These are phyloP conservation scores for Garrulus glandarius DNA, from an alignment of 2,797 vertebrate genomes.

Conservation along the genomic window DNA sequence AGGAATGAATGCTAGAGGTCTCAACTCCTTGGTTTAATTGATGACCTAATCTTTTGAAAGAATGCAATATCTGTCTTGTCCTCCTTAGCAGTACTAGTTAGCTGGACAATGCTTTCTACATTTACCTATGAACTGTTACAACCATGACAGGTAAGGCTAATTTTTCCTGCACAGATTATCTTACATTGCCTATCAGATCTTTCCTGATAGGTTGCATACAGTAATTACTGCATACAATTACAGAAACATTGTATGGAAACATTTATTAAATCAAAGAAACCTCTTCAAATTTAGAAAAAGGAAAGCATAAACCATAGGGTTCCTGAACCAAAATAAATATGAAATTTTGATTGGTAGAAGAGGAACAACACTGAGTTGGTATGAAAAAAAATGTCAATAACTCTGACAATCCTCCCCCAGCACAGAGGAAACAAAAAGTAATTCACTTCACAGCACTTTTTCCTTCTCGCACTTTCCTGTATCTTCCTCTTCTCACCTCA, in stretches of 20 bases:
- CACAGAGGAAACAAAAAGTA: background rate
- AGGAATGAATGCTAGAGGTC: background rate
- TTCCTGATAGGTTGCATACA: background rate
- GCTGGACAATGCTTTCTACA: background rate
- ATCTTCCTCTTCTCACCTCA: conserved; percentile 42
- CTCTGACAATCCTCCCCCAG: background rate
- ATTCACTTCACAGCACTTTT: background rate
- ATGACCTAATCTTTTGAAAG: background rate
- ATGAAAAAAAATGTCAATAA: background rate
- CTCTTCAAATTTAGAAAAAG: background rate
- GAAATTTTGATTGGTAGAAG: background rate
- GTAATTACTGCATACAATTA: background rate
- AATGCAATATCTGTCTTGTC: background rate
- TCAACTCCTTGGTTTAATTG: background rate
- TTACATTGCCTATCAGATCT: background rate
- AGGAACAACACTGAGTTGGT: background rate
- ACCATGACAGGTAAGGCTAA: background rate
- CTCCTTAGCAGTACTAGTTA: background rate
- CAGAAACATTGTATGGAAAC: background rate
- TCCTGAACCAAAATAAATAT: background rate
- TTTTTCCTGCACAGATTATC: background rate
- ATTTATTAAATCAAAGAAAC: background rate
- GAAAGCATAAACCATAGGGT: background rate
- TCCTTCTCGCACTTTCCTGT: background rate
- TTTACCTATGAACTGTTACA: background rate